A percentile compares a stretch with the other conserved stretches of the same genome.
Conservation (phyloP, 2,113 vertebrate species). For the Centropus unirufus region DNA sequence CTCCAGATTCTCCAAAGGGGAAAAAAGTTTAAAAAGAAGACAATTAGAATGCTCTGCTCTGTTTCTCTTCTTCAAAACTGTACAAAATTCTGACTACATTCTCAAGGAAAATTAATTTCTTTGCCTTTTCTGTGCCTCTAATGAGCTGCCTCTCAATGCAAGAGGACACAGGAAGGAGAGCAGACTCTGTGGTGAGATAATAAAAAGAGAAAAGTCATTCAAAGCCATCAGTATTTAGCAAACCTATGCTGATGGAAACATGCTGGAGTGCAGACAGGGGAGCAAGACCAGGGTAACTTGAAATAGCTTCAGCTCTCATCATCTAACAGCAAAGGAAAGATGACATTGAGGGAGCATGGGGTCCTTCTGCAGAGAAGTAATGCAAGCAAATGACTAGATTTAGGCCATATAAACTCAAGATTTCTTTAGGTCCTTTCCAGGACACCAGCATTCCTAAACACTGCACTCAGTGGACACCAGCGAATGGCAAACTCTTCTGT, state of each 20-base stretch:
- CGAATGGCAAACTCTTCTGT: not conserved
- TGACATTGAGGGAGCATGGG: not conserved
- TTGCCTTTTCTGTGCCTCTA: slow-evolving; percentile 53
- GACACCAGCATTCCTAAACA: not conserved
- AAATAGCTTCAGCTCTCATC: not conserved
- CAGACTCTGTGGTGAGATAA: slow-evolving; percentile 39
- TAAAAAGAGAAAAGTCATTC: slow-evolving; percentile 52
- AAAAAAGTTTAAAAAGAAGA: not conserved
- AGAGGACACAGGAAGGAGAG: slow-evolving; percentile 50
- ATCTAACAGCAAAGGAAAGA: not conserved
- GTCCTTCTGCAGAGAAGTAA: not conserved
- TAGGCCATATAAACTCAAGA: not conserved
- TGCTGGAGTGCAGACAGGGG: not conserved
- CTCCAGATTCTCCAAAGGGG: not conserved
- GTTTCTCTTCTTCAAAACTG: not conserved
- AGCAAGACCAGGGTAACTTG: not conserved
- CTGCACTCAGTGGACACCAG: not conserved
- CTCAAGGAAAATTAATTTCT: slow-evolving; percentile 68
- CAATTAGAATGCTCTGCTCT: not conserved
- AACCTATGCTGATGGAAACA: slow-evolving; percentile 50
- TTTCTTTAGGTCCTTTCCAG: not conserved
- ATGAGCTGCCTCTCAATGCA: slow-evolving; percentile 46
- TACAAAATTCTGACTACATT: slow-evolving; percentile 14
- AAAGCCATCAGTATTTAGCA: slow-evolving; percentile 49
- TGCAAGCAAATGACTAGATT: not conserved